phyloP scores from a whole-genome alignment of 1,140 invertebrate species.

The Drosophila oshimai region DNA sequence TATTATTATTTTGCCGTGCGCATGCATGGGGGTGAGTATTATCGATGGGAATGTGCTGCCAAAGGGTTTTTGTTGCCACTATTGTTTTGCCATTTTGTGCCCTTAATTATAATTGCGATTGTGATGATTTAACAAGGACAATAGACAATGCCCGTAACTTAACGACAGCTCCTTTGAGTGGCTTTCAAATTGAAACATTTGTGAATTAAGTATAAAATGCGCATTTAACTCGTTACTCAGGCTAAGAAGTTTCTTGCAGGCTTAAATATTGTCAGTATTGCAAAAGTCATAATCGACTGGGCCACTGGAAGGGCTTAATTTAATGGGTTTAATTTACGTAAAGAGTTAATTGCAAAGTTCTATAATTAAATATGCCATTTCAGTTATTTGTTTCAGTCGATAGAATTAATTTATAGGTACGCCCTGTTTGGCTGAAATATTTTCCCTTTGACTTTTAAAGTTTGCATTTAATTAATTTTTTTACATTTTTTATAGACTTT shows the following conservation, averaged over 20 bases:
- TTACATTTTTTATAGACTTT: too few species aligned
- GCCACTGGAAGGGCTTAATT: neutral
- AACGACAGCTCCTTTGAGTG: constrained; percentile 11
- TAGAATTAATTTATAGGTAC: neutral
- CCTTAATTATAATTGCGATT: constrained; percentile 36
- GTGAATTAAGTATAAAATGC: neutral
- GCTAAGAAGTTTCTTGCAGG: neutral
- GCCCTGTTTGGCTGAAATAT: too few species aligned
- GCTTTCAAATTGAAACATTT: neutral
- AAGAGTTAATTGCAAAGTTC: neutral
- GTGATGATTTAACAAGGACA: constrained; percentile 38
- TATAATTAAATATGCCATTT: neutral
- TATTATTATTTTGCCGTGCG: constrained; percentile 45
- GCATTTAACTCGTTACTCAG: neutral
- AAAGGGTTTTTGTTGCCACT: constrained; percentile 32
- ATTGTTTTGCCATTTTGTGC: constrained; percentile 39
- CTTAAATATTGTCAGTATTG: constrained; percentile 20
- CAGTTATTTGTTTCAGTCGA: neutral
- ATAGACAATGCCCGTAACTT: constrained; percentile 22
- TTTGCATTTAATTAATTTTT: too few species aligned
- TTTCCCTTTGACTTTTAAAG: too few species aligned
- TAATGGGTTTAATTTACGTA: neutral
- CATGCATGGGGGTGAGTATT: constrained; percentile 5
- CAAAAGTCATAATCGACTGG: neutral
- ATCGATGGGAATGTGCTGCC: constrained; percentile 26